Percentiles rank a stretch among this genome's conserved stretches.
Evolutionary conservation across 92 coral and sea anemone genomes (phyloP).

Genomic region (Isaurus tuberculatus): DNA sequence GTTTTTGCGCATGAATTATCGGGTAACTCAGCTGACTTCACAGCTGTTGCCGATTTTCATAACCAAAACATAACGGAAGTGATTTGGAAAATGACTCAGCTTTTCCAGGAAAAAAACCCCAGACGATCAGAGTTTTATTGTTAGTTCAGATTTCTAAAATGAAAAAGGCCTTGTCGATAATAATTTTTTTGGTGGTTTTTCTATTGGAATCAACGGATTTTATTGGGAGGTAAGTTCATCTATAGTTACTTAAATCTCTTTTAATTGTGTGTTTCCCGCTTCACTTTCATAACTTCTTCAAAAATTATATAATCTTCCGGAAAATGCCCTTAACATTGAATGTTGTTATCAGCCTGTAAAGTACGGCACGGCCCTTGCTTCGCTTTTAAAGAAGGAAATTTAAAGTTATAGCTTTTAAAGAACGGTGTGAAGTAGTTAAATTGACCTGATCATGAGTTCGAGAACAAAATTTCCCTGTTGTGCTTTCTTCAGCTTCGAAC

Average conservation of each 20-base stretch:
- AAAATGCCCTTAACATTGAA: too few species aligned
- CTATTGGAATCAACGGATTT: slow-evolving; percentile 11
- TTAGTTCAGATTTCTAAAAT: neutral
- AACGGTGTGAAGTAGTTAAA: too few species aligned
- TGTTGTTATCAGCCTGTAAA: too few species aligned
- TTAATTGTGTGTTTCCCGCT: too few species aligned
- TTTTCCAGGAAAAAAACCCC: neutral
- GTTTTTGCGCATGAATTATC: slow-evolving; percentile 40
- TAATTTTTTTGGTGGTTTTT: neutral
- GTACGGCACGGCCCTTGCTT: too few species aligned
- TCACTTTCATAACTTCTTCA: too few species aligned
- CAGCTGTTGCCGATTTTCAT: neutral
- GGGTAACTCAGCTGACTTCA: slow-evolving; percentile 18
- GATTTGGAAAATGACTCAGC: slow-evolving; percentile 23
- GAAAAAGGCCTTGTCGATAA: neutral
- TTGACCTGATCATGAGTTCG: too few species aligned
- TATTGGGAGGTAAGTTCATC: slow-evolving; percentile 26
- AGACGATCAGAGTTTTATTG: neutral
- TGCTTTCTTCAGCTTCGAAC: too few species aligned
- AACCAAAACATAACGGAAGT: slow-evolving; percentile 14
- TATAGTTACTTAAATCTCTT: neutral
- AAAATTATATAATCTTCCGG: too few species aligned
- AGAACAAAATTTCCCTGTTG: too few species aligned
- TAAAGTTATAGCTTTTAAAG: too few species aligned
- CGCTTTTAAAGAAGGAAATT: too few species aligned